A percentile compares a stretch with the other conserved stretches of the same genome.
phyloP scores from a whole-genome alignment of 2,797 vertebrate genomes.

The Monodelphis domestica region DNA sequence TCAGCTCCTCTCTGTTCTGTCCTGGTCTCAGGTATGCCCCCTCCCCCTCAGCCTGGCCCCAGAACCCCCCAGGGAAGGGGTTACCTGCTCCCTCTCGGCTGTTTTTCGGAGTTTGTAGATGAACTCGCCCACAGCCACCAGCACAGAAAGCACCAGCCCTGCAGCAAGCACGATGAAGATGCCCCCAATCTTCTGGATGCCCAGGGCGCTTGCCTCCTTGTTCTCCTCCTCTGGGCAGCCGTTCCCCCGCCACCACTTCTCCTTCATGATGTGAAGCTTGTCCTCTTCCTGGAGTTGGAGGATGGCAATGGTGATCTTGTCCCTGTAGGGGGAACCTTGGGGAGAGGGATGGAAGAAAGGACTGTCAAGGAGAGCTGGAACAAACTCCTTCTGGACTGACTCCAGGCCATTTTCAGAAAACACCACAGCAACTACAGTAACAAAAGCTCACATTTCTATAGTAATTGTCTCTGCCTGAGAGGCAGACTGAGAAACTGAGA shows the following conservation, averaged over 20 bases:
- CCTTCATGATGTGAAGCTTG: slow-evolving; percentile 96
- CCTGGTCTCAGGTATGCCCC: background rate
- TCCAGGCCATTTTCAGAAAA: fast-evolving
- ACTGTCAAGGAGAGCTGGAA: fast-evolving
- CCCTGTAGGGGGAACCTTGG: slow-evolving; percentile 96
- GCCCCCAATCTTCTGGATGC: slow-evolving; percentile 97
- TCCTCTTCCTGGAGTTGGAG: slow-evolving; percentile 97
- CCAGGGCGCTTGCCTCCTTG: slow-evolving; percentile 95
- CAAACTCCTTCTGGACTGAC: fast-evolving
- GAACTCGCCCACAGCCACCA: slow-evolving; percentile 98
- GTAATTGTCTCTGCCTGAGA: background rate
- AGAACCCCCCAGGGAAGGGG: fast-evolving
- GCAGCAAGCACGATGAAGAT: slow-evolving; percentile 98
- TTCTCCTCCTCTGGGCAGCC: slow-evolving; percentile 95
- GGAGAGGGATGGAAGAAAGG: fast-evolving
- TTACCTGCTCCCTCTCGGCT: slow-evolving; percentile 95
- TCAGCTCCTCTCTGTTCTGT: background rate
- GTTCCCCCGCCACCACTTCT: slow-evolving; percentile 98
- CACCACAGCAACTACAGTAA: background rate
- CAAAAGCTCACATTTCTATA: background rate
- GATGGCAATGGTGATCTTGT: slow-evolving; percentile 98
- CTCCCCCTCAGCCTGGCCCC: background rate
- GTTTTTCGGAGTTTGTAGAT: slow-evolving; percentile 98
- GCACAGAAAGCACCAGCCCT: slow-evolving; percentile 95
- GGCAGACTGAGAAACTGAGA: background rate